phyloP scores from a whole-genome alignment of 2,888 invertebrate genomes.

The Invenusta paracnida region DNA sequence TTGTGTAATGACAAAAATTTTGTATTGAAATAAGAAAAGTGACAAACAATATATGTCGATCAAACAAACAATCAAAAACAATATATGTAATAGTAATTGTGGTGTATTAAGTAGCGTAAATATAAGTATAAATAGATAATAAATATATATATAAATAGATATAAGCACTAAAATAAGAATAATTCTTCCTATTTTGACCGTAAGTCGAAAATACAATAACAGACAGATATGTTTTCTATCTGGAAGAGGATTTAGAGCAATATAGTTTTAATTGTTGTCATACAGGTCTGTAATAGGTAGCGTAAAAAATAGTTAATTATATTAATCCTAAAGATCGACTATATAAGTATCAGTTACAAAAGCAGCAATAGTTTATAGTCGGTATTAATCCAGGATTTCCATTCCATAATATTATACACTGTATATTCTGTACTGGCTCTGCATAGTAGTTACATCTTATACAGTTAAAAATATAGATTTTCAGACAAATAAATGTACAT shows the following conservation, averaged over 20 bases:
- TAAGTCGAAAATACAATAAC: background rate
- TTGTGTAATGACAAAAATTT: background rate
- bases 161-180: background rate
- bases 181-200: background rate
- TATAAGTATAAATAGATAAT: background rate
- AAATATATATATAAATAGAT: background rate
- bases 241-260: background rate
- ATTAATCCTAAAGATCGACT: no score
- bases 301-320: no score
- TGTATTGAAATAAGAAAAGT: background rate
- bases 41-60: slow-evolving; percentile 2
- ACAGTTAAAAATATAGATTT: no score
- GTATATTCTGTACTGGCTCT: no score
- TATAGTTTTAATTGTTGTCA: no score
- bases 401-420: no score
- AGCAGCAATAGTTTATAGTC: no score
- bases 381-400: no score
- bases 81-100: background rate
- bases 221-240: background rate
- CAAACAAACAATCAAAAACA: background rate
- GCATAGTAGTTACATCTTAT: no score
- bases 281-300: no score
- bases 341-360: no score
- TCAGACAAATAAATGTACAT: no score
- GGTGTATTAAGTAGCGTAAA: background rate